These are phyloP conservation scores for Aporophyla lueneburgensis DNA, from an alignment of 2,888 invertebrate genomes.

Conservation along the genomic window DNA sequence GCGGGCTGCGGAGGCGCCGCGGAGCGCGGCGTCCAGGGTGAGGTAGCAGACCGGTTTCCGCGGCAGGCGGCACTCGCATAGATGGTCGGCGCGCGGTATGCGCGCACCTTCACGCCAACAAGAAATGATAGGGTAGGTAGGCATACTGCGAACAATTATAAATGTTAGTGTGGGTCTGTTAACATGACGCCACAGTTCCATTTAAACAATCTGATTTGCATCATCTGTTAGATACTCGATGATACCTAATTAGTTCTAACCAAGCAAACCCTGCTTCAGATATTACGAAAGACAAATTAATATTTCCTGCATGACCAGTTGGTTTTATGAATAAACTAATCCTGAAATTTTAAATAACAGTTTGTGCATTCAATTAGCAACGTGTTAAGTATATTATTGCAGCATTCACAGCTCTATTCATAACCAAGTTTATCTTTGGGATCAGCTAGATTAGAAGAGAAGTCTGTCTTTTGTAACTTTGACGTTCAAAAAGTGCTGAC, in stretches of 20 bases:
- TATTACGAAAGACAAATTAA: constrained; percentile 23
- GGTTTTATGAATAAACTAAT: constrained; percentile 14
- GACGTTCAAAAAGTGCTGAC: too few relatives aligned
- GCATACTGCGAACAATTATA: too few relatives aligned
- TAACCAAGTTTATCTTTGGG: constrained; percentile 18
- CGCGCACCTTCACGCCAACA: too few relatives aligned
- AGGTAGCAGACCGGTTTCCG: too few relatives aligned
- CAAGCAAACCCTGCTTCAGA: not conserved
- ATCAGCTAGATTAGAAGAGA: constrained; percentile 4
- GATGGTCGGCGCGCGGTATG: too few relatives aligned
- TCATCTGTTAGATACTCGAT: constrained; percentile 14
- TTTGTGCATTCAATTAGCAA: constrained; percentile 3
- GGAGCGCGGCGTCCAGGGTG: too few relatives aligned
- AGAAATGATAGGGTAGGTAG: too few relatives aligned
- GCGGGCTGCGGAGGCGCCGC: too few relatives aligned
- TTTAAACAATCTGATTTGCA: constrained; percentile 17
- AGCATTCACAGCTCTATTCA: not conserved
- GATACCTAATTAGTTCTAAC: constrained; percentile 22
- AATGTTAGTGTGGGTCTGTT: too few relatives aligned
- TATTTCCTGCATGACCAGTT: not conserved
- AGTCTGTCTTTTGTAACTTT: too few relatives aligned
- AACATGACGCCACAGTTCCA: too few relatives aligned
- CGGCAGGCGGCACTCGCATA: too few relatives aligned
- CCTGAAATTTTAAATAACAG: constrained; percentile 23
- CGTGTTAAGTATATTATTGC: not conserved